phyloP scores from a whole-genome alignment of 2,888 invertebrate species.

The Cheilosia scutellata region DNA sequence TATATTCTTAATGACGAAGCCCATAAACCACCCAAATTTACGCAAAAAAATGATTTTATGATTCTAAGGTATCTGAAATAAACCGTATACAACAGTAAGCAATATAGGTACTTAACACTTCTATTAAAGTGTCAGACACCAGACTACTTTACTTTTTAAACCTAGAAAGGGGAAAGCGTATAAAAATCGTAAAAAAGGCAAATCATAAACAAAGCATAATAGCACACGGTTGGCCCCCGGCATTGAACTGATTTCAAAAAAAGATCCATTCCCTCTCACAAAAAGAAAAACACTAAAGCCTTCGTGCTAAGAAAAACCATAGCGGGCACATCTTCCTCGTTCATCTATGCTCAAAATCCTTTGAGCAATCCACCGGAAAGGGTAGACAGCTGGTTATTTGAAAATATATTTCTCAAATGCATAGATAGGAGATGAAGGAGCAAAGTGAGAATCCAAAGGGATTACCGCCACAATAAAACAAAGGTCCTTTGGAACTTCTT shows the following conservation, averaged over 20 bases:
- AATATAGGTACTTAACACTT: conserved; percentile 27
- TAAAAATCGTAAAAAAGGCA: conserved; percentile 7
- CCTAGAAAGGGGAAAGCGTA: neutral
- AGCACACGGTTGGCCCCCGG: neutral
- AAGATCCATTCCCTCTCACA: neutral
- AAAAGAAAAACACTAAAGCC: conserved; percentile 13
- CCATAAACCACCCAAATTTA: neutral
- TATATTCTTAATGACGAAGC: neutral
- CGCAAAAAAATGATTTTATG: neutral
- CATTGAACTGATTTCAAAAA: conserved; percentile 17
- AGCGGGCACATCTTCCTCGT: neutral
- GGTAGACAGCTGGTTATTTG: conserved; percentile 38
- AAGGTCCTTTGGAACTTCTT: conserved; percentile 30
- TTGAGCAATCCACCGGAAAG: conserved; percentile 14
- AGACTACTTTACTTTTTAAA: conserved; percentile 15
- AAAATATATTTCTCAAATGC: conserved; percentile 43
- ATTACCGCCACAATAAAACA: conserved; percentile 67
- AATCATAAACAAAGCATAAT: conserved; percentile 33
- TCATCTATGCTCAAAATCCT: conserved; percentile 8
- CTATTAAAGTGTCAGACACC: conserved; percentile 7
- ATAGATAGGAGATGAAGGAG: neutral
- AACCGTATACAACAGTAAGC: neutral
- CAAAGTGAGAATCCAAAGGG: conserved; percentile 40
- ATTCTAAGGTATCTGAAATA: conserved; percentile 2
- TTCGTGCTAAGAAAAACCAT: neutral